Evolutionary conservation across 2,888 invertebrate genomes (phyloP).

Genomic region (Aleiodes alternator): DNA sequence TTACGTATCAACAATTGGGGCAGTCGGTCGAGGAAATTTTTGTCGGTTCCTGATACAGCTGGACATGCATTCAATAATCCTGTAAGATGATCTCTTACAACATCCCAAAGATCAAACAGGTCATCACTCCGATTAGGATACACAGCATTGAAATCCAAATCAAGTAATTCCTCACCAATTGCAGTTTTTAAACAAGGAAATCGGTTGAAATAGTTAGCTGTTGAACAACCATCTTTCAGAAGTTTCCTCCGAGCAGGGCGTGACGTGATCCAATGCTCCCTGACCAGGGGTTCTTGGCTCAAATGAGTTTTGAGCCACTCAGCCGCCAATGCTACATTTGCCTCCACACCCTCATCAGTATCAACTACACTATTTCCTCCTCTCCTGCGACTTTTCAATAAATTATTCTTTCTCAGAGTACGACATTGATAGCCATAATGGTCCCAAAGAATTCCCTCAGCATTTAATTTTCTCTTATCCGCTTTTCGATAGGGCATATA

Average conservation of each 20-base stretch:
- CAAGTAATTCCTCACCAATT: slow-evolving; percentile 19
- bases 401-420: background rate
- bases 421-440: slow-evolving; percentile 8
- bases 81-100: background rate
- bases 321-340: background rate
- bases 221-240: background rate
- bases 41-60: background rate
- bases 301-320: background rate
- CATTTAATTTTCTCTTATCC: slow-evolving; percentile 10
- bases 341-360: background rate
- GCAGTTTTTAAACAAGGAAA: slow-evolving; percentile 26
- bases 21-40: too few species aligned
- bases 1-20: too few species aligned
- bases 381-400: background rate
- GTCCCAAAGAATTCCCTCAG: slow-evolving; percentile 24
- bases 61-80: background rate
- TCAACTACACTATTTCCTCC: background rate
- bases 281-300: background rate
- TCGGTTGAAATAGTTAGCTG: background rate
- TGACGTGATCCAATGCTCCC: background rate
- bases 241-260: background rate
- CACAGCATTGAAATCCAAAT: background rate
- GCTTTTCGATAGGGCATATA: slow-evolving; percentile 5
- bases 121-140: background rate
- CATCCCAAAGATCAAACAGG: slow-evolving; percentile 14